A percentile compares a stretch with the other conserved stretches of the same genome.
phyloP scores from a whole-genome alignment of 2,113 vertebrate genomes.

The Phrynocephalus versicolor region DNA sequence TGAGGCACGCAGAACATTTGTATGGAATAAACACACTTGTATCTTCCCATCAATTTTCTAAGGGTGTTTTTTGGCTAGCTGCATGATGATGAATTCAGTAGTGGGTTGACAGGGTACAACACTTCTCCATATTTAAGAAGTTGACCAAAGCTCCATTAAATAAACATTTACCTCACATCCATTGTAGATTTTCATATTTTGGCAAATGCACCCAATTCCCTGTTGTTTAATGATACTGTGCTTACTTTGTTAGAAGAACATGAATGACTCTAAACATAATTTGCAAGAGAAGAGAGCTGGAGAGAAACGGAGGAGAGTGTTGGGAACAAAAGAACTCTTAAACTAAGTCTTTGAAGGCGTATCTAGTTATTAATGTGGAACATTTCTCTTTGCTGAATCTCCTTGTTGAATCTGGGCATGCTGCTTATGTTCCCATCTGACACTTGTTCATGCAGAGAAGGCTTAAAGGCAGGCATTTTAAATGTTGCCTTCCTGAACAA shows the following conservation, averaged over 20 bases:
- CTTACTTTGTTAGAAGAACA: not conserved
- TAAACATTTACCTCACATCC: too few relatives aligned
- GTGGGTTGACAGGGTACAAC: too few relatives aligned
- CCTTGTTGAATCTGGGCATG: not conserved
- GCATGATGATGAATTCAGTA: too few relatives aligned
- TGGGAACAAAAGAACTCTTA: not conserved
- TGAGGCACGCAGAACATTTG: too few relatives aligned
- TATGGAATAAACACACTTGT: too few relatives aligned
- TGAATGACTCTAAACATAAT: not conserved
- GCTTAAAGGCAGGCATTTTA: not conserved
- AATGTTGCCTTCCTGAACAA: not conserved
- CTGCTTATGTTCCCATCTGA: not conserved
- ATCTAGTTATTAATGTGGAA: not conserved
- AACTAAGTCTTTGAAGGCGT: not conserved
- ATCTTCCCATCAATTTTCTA: too few relatives aligned
- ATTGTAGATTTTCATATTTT: not conserved
- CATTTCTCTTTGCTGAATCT: not conserved
- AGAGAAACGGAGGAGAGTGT: not conserved
- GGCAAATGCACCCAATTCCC: not conserved
- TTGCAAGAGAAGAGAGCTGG: not conserved
- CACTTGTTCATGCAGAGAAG: not conserved
- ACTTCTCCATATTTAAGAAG: too few relatives aligned
- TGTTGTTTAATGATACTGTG: not conserved
- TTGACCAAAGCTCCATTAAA: too few relatives aligned
- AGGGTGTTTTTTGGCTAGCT: too few relatives aligned